Conservation (phyloP, 2,797 vertebrate species). For the Syndactyla subalaris region DNA sequence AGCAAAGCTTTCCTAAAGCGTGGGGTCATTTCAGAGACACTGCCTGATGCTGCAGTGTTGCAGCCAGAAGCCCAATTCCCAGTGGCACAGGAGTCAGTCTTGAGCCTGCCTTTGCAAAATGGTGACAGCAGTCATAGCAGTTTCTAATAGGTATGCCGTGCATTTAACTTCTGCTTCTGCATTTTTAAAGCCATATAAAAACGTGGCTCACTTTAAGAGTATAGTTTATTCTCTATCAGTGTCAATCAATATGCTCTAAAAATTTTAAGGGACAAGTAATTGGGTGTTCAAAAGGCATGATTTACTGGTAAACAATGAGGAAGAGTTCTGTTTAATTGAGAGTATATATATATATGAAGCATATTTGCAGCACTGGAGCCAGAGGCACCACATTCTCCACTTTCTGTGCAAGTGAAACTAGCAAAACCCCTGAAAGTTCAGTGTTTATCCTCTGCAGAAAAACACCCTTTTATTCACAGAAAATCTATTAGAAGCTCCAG, state of each 20-base stretch:
- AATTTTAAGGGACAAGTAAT: background rate
- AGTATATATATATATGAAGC: fast-evolving
- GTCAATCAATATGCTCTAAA: background rate
- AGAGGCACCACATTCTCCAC: background rate
- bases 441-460: background rate
- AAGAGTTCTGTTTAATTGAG: background rate
- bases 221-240: background rate
- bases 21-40: background rate
- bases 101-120: background rate
- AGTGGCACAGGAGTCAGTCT: background rate
- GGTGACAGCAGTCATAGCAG: background rate
- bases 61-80: constrained; percentile 2
- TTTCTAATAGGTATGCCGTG: fast-evolving
- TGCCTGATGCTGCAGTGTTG: background rate
- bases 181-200: background rate
- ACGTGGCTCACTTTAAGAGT: background rate
- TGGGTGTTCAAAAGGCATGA: background rate
- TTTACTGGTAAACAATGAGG: background rate
- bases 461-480: background rate
- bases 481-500: background rate
- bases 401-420: background rate
- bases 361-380: background rate
- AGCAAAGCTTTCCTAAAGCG: background rate
- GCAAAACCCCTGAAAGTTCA: background rate
- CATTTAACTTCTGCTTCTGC: background rate